These are phyloP conservation scores for Eristalis arbustorum DNA, from an alignment of 2,888 invertebrate species.

Conservation along the genomic window DNA sequence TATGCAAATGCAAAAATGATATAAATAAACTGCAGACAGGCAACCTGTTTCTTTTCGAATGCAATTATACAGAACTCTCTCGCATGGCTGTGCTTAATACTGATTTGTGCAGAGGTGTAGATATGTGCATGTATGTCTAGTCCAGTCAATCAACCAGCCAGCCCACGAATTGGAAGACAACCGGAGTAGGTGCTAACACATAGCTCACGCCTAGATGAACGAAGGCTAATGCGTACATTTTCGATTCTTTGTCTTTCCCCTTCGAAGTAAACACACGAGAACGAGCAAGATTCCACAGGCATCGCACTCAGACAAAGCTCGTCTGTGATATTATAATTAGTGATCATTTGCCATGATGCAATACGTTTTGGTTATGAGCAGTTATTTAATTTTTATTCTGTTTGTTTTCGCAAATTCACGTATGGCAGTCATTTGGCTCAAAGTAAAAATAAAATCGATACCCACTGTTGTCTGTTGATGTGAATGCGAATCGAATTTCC, in stretches of 20 bases:
- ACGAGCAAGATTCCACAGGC: not conserved
- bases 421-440: not conserved
- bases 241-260: not conserved
- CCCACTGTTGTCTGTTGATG: too few relatives aligned
- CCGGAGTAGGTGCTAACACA: constrained; percentile 9
- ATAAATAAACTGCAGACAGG: not conserved
- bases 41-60: not conserved
- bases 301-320: not conserved
- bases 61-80: constrained; percentile 13
- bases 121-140: not conserved
- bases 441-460: constrained; percentile 2
- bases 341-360: not conserved
- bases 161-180: constrained; percentile 16
- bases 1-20: not conserved
- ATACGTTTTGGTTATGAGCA: not conserved
- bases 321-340: not conserved
- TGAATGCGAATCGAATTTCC: constrained; percentile 17
- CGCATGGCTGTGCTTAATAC: not conserved
- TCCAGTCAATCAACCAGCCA: constrained; percentile 8
- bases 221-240: constrained; percentile 4
- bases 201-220: constrained; percentile 26
- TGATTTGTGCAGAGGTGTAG: not conserved
- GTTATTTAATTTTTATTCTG: not conserved
- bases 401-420: not conserved
- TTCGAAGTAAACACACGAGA: not conserved